Evolutionary conservation across 1,140 invertebrate species (phyloP).

Genomic region (Drosophila suzukii): DNA sequence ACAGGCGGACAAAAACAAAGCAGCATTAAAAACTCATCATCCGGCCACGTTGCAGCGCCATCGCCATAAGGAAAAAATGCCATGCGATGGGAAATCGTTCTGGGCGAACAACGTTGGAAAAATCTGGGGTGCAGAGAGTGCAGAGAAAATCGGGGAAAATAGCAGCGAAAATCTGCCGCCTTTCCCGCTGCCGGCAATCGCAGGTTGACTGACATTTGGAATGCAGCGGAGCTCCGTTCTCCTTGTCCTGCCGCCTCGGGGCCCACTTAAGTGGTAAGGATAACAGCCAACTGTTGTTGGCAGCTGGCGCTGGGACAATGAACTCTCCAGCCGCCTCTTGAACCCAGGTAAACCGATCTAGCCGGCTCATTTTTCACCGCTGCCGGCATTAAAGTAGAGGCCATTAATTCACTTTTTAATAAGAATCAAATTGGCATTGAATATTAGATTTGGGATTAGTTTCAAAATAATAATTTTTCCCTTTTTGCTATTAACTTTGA

Average conservation of each 20-base stretch:
- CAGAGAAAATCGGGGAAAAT: neutral
- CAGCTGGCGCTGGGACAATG: slow-evolving; percentile 45
- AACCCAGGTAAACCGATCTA: slow-evolving; percentile 38
- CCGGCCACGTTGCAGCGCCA: slow-evolving; percentile 23
- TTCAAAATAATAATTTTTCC: no score
- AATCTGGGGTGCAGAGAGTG: no score
- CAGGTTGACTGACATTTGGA: slow-evolving; percentile 56
- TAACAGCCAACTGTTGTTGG: slow-evolving; percentile 46
- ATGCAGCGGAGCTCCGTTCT: slow-evolving; percentile 36
- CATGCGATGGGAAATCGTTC: slow-evolving; percentile 25
- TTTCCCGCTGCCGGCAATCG: slow-evolving; percentile 27
- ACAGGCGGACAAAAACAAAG: slow-evolving; percentile 45
- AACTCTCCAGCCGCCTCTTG: slow-evolving; percentile 24
- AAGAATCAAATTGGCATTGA: neutral
- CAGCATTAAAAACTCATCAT: slow-evolving; percentile 73
- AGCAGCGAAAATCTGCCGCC: slow-evolving; percentile 27
- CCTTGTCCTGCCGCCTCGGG: slow-evolving; percentile 36
- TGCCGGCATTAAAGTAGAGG: neutral
- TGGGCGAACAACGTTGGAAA: neutral
- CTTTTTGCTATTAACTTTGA: no score
- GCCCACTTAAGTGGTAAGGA: slow-evolving; percentile 43
- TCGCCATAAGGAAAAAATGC: slow-evolving; percentile 32
- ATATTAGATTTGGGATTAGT: neutral
- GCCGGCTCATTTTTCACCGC: neutral
- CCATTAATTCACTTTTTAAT: neutral